These are phyloP conservation scores for Artibeus jamaicensis DNA, from an alignment of 2,797 vertebrate genomes.

Conservation along the genomic window DNA sequence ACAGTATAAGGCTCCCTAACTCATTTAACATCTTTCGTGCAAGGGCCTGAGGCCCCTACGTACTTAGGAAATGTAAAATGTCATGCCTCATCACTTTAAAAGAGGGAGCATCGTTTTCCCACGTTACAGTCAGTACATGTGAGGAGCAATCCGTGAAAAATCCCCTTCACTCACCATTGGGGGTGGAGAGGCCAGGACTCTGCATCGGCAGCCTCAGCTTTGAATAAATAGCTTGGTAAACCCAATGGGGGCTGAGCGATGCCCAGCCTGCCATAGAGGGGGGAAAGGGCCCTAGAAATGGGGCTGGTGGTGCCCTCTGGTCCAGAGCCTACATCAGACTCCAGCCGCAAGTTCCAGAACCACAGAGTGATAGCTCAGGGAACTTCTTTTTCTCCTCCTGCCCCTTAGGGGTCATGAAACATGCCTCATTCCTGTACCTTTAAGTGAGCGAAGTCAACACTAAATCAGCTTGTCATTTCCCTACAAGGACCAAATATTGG, in stretches of 20 bases:
- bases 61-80: conserved; percentile 42
- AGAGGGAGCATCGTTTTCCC: not conserved
- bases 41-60: conserved; percentile 10
- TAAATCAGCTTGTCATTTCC: not conserved
- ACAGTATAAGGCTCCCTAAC: not conserved
- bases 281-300: not conserved
- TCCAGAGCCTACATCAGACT: not conserved
- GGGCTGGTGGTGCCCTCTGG: not conserved
- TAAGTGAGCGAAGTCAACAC: not conserved
- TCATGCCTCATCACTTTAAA: not conserved
- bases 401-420: not conserved
- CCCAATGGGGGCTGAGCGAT: not conserved
- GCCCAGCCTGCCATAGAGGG: not conserved
- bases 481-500: not conserved
- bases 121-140: not conserved
- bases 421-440: not conserved
- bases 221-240: conserved; percentile 6
- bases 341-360: not conserved
- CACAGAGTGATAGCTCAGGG: not conserved
- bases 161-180: not conserved
- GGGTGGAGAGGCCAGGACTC: not conserved
- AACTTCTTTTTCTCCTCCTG: not conserved
- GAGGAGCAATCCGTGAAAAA: not conserved
- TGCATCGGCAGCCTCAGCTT: not conserved
- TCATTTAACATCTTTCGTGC: not conserved